These are phyloP conservation scores for Grantiella picta DNA, from an alignment of 2,113 vertebrate genomes.

Conservation along the genomic window DNA sequence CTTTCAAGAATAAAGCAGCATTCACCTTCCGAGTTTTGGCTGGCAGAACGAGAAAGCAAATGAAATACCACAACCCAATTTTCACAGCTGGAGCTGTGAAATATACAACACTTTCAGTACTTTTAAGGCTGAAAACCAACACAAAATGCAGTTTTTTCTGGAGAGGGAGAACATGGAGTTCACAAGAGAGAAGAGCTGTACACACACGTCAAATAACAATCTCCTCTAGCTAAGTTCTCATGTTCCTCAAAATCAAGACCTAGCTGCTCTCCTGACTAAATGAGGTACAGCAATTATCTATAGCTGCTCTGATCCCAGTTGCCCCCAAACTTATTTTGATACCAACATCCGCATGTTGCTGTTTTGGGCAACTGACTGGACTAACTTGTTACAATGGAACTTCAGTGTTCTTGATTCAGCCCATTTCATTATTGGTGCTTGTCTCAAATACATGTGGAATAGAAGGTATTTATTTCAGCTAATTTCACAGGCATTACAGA, in stretches of 20 bases:
- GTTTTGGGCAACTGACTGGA: neutral
- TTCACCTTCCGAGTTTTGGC: neutral
- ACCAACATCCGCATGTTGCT: neutral
- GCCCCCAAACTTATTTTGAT: neutral
- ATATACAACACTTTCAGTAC: neutral
- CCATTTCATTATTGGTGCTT: neutral
- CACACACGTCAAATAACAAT: accelerated
- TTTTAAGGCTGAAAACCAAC: neutral
- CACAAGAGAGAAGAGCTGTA: neutral
- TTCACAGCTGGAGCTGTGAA: neutral
- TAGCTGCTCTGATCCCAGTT: neutral
- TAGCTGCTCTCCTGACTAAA: neutral
- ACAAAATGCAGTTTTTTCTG: neutral
- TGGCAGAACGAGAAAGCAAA: neutral
- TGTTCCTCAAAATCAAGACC: neutral
- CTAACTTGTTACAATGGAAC: neutral
- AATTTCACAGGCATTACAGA: neutral
- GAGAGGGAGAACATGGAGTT: neutral
- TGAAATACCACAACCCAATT: neutral
- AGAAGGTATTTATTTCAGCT: neutral
- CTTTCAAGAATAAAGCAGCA: neutral
- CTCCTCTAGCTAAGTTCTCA: neutral
- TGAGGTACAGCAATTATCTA: neutral
- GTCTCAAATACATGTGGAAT: neutral
- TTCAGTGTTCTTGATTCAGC: neutral